Base-by-base conservation (phyloP, 1,140 invertebrate species). In the Luehdorfia chinensis region DNA sequence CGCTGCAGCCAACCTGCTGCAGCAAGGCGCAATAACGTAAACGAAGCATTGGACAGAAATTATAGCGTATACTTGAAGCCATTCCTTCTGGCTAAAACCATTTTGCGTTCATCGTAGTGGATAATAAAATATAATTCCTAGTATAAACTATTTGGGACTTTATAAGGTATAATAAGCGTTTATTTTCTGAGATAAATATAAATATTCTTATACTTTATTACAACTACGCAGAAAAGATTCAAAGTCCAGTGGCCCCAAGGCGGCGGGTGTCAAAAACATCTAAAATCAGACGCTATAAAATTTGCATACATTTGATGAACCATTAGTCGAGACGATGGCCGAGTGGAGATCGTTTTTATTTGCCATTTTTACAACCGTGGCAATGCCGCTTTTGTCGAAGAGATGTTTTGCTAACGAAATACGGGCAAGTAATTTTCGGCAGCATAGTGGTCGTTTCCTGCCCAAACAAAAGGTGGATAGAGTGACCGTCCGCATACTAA, bases 201-300 rank as follows among this genome's bases (percentile, higher is more conserved):
- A n/a, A n/a, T n/a, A n/a, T n/a, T n/a, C n/a, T n/a, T n/a, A n/a
- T n/a, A n/a, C n/a, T n/a, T n/a, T n/a, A n/a, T n/a, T n/a, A n/a
- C n/a, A n/a, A n/a, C n/a, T n/a, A n/a, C n/a, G n/a, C n/a, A n/a
- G n/a, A n/a, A n/a, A n/a, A n/a, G n/a, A n/a, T n/a, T n/a, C n/a
- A n/a, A n/a, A 63, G 55, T 50, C 56, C 55, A 58, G 53, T 61
- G 66, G 59, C 65, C 67, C 55, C 55, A 55, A 50, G 58, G 59
- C 63, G 60, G 50, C 59, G 55, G 36, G 50, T 54, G 54, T 51
- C 58, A 59, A 66, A 49, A 71, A 66, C 66, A 60, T 71, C 74
- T 78, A 79, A 79, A 78, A 79, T 79, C 72, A 65, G 75, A 74
- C 63, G 72, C 68, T 68, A 75, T 81, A 72, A 83, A 74, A 79